phyloP scores from a whole-genome alignment of 2,113 vertebrate species.

The Siniperca knerii region DNA sequence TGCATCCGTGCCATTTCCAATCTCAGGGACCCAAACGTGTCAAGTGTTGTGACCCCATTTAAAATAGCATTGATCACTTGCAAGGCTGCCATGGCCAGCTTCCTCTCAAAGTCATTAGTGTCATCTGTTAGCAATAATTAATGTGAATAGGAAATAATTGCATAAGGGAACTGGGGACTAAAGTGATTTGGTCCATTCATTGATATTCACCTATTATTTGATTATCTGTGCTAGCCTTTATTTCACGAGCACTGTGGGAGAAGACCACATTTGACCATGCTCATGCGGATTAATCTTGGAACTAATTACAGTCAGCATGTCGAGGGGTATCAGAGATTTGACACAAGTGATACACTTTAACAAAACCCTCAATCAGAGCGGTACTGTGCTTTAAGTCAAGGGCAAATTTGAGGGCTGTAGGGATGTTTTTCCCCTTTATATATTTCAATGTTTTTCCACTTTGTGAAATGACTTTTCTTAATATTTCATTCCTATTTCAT shows the following conservation, averaged over 20 bases:
- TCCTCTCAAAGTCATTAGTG: constrained; percentile 94
- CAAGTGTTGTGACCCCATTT: constrained; percentile 83
- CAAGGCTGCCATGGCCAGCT: constrained; percentile 83
- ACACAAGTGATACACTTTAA: constrained; percentile 83
- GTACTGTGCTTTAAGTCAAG: constrained; percentile 48
- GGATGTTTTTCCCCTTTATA: background rate
- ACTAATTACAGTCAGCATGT: constrained; percentile 86
- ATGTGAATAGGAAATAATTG: constrained; percentile 96
- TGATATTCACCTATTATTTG: constrained; percentile 91
- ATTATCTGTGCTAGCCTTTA: constrained; percentile 83
- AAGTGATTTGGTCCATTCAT: constrained; percentile 84
- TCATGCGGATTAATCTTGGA: constrained; percentile 83
- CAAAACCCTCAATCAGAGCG: constrained; percentile 78
- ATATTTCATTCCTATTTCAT: background rate
- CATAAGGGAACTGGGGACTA: constrained; percentile 90
- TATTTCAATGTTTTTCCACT: constrained; percentile 13
- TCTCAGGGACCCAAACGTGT: constrained; percentile 55
- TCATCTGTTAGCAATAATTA: constrained; percentile 97
- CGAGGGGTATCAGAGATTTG: constrained; percentile 79
- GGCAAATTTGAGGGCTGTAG: constrained; percentile 10
- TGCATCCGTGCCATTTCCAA: constrained; percentile 39
- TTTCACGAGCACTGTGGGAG: constrained; percentile 80
- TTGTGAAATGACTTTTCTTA: background rate
- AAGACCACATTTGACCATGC: constrained; percentile 75
- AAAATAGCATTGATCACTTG: constrained; percentile 82